phyloP scores from a whole-genome alignment of 2,113 vertebrate genomes.

The Hippocampus guttulatus region DNA sequence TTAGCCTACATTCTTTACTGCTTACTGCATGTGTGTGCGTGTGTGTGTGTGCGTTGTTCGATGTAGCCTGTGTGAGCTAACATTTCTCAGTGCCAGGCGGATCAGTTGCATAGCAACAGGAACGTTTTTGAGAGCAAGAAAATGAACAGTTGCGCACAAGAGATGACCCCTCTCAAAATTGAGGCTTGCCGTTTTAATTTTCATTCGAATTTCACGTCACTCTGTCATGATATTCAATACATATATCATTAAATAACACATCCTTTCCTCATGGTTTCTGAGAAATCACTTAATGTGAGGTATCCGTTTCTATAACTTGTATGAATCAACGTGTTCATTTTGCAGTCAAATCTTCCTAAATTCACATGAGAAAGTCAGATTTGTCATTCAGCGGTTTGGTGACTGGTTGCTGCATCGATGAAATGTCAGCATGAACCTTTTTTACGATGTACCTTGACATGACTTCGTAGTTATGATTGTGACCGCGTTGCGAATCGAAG shows the following conservation, averaged over 20 bases:
- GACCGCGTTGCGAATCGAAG: neutral
- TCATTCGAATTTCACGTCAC: too few species aligned
- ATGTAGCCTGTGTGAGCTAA: constrained; percentile 50
- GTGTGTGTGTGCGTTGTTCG: constrained; percentile 22
- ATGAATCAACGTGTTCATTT: too few species aligned
- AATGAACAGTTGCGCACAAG: constrained; percentile 9
- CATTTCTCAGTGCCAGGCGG: constrained; percentile 61
- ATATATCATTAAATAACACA: too few species aligned
- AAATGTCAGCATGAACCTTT: neutral
- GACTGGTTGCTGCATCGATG: neutral
- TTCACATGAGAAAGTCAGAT: too few species aligned
- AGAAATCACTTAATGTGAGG: too few species aligned
- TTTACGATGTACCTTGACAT: neutral
- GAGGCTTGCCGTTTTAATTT: too few species aligned
- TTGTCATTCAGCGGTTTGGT: too few species aligned
- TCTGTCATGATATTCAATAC: too few species aligned
- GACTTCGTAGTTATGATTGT: neutral
- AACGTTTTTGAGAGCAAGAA: constrained; percentile 62
- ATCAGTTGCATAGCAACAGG: constrained; percentile 71
- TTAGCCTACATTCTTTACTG: constrained; percentile 38
- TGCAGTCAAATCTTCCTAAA: too few species aligned
- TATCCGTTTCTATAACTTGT: too few species aligned
- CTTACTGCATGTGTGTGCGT: constrained; percentile 17
- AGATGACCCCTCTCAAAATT: too few species aligned
- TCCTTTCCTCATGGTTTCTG: too few species aligned